Evolutionary conservation across 2,888 invertebrate species (phyloP), one percentile per base, ranked within the genome.

Genomic region (Cryptus armator): DNA sequence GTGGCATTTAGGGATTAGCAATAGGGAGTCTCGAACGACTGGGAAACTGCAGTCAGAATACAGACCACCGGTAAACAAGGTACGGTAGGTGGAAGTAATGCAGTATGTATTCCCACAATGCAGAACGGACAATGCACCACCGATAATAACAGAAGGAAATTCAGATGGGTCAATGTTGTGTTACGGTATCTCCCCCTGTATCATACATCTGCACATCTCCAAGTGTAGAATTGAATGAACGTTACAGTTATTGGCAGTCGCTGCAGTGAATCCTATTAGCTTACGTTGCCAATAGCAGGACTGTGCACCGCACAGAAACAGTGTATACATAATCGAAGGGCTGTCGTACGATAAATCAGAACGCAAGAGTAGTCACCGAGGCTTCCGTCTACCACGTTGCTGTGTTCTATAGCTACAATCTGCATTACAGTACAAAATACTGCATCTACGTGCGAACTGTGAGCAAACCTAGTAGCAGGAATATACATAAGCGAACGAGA

Each of bases 291-390:
- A 62, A 62, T 62, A 29, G n/a, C 59, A 32, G 59, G 6, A n/a
- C 14, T n/a, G 4, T 0, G 14, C 32, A 6, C 59, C 29, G 29
- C 29, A n/a, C 32, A n/a, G 32, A 62, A 62, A 32, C 32, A 19
- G 67, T 48, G 76, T 68, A 74, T 81, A 72, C 81, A 81, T 81
- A 84, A 81, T 84, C 77, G 84, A 84, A 77, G 62, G 67, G 9
- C 32, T 72, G 76, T 64, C 29, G 77, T 74, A 71, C 84, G 81
- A 84, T 84, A 84, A 84, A 84, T 84, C 84, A 81, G 72, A 67
- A 32, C 62, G 67, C 53, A 19, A 59, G 72, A 68, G 44, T 29
- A 56, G 80, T 81, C 71, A 44, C 37, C 59, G 67, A 56, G 46
- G 81, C 72, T 81, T 77, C 66, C 71, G 76, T 72, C 71, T 71